Evolutionary conservation across 2,797 vertebrate species (phyloP), one percentile per base, ranked within the genome.

Genomic region (Macrochelys suwanniensis): DNA sequence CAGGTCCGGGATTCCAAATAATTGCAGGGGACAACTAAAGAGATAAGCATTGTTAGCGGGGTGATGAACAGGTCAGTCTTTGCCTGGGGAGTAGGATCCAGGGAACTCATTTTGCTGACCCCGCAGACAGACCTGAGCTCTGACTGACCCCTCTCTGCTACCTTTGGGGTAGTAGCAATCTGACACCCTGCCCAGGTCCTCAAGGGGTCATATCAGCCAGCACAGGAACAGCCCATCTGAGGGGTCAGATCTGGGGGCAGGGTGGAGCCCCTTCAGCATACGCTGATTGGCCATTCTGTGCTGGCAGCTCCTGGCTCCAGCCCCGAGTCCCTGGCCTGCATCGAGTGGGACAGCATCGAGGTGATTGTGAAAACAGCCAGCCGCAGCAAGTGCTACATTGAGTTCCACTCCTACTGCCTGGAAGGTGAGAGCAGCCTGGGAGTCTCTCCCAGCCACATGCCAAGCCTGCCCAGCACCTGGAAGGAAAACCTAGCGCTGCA

Each of bases 381-480:
- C 97, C 98, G 98, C 96, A 99, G 99, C 95, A 99, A 99, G 98
- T 99, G 99, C 98, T 99, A 99, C 98, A 99, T 99, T 0, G 99
- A 99, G 97, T 99, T 99, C 94, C 99, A 99, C 97, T 99, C 99
- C 59, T 99, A 99, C 54, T 99, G 99, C 97, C 98, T 99, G 96
- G 99, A 99, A 98, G 99, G 99, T 99, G 93, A 98, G 98, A 84
- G 49, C 11, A 28, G 10, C 33, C 21, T 2, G 3, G 79, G 61
- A 10, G 1, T 0, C 21, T 1, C 49, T n/a, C 1, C 19, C 23
- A 26, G 31, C 19, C 6, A 21, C 78, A 4, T 53, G 26, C 77
- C 11, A 11, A 51, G 0, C 1, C 11, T 65, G 9, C 37, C 71
- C 25, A 4, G 42, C 12, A 37, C 61, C 33, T 37, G 42, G 71